Percentiles rank a stretch among this genome's conserved stretches.
phyloP scores from a whole-genome alignment of 2,888 invertebrate species.

The Dromius quadrimaculatus region DNA sequence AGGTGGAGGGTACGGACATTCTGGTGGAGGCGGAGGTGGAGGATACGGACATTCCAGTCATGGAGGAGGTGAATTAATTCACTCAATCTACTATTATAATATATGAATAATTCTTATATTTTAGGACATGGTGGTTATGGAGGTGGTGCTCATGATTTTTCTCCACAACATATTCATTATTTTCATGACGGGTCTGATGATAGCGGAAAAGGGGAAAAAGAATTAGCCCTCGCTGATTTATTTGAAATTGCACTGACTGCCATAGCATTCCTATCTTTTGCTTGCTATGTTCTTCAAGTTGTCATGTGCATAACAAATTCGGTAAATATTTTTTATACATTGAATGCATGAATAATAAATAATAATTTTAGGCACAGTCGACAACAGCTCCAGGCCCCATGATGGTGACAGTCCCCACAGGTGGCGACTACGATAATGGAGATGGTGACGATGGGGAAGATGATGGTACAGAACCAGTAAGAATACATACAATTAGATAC shows the following conservation, averaged over 20 bases:
- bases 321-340: constrained; percentile 65
- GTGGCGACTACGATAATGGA: constrained; percentile 49
- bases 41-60: no score
- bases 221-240: constrained; percentile 77
- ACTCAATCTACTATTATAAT: neutral
- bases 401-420: constrained; percentile 56
- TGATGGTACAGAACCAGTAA: constrained; percentile 23
- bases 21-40: neutral
- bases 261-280: constrained; percentile 84
- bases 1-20: no score
- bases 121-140: constrained; percentile 62
- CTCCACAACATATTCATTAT: constrained; percentile 60
- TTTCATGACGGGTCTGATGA: constrained; percentile 59
- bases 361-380: constrained; percentile 16
- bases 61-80: constrained; percentile 5
- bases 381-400: constrained; percentile 63
- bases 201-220: constrained; percentile 65
- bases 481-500: constrained; percentile 21
- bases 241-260: constrained; percentile 86
- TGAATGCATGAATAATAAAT: constrained; percentile 25
- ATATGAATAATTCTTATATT: neutral
- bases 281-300: constrained; percentile 83
- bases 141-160: constrained; percentile 53
- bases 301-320: constrained; percentile 78
- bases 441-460: constrained; percentile 42